A percentile compares a stretch with the other conserved stretches of the same genome.
Conservation (phyloP, 1,140 invertebrate genomes). For the Acromyrmex heyeri region DNA sequence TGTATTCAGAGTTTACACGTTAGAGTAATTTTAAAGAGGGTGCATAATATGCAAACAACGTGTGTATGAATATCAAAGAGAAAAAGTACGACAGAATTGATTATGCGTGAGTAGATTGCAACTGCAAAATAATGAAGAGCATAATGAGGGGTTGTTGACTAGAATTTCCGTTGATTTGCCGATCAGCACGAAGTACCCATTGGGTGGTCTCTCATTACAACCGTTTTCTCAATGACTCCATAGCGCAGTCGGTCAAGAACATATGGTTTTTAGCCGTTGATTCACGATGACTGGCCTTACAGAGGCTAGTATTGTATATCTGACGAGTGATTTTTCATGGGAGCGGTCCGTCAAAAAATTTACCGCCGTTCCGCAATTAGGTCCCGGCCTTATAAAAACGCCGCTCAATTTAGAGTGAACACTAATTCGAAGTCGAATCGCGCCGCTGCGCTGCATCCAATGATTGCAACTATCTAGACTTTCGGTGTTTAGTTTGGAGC, state of each 20-base stretch:
- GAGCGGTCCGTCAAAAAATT: constrained; percentile 67
- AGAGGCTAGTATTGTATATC: constrained; percentile 72
- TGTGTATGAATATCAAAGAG: not conserved
- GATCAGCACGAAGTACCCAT: constrained; percentile 66
- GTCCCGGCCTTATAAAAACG: constrained; percentile 43
- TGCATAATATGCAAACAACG: constrained; percentile 1
- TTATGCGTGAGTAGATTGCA: constrained; percentile 34
- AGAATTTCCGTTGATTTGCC: constrained; percentile 67
- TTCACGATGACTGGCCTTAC: constrained; percentile 70
- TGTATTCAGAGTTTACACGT: constrained; percentile 1
- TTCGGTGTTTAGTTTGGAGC: not conserved
- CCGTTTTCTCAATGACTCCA: constrained; percentile 75
- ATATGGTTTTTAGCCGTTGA: constrained; percentile 74
- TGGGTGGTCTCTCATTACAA: constrained; percentile 75
- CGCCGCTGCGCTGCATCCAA: constrained; percentile 10
- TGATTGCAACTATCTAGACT: not conserved
- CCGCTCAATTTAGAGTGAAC: constrained; percentile 33
- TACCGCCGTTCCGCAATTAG: constrained; percentile 45
- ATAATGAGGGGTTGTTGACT: constrained; percentile 70
- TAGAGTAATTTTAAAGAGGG: constrained; percentile 11
- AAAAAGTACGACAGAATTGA: constrained; percentile 25
- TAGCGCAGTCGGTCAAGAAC: constrained; percentile 72
- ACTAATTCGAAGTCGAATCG: constrained; percentile 8
- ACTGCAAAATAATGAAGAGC: constrained; percentile 51
- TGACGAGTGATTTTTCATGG: constrained; percentile 73